Base-by-base conservation (phyloP, 2,888 invertebrate species). In the Tupiocoris notatus region DNA sequence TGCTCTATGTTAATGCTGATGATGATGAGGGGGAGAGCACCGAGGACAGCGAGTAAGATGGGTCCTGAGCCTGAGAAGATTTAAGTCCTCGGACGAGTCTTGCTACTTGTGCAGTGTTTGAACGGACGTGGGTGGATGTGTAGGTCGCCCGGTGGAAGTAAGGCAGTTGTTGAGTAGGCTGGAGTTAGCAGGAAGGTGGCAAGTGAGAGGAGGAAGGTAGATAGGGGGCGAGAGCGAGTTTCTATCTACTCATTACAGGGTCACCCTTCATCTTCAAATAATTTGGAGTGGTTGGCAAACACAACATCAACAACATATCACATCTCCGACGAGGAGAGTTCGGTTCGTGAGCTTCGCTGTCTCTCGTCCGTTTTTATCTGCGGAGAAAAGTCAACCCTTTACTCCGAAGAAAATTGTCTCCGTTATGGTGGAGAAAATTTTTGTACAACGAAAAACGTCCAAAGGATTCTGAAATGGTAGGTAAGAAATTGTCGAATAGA, bases 221-320 rank as follows among this genome's bases (percentile, higher is more conserved):
- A 39, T 39, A n/a, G n/a, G n/a, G n/a, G n/a, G 39, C 39, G 54
- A 22, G 18, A 20, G 16, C 68, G 59, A 58, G 68, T 68, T 68
- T 23, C 68, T 12, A 12, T n/a, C n/a, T 23, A 6, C 68, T 68
- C 68, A 68, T 68, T 68, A 68, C 56, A 58, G 68, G 68, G 22
- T 58, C 59, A n/a, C 17, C 56, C 1, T n/a, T 24, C 24, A 64
- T 24, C 24, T 9, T 58, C 68, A 68, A 68, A 68, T 68, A 68
- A 68, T 68, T 58, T 58, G 56, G 68, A 68, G 68, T 68, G 68
- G 68, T 68, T 68, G 68, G 68, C 23, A 68, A 68, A 68, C 68
- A 68, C 7, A 68, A 57, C 68, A 24, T 58, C 59, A 56, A 22
- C 57, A 68, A 68, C 68, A 68, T 68, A 68, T 68, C 68, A 68